These are phyloP conservation scores for Tillus elongatus DNA, from an alignment of 2,888 invertebrate genomes.

Conservation along the genomic window DNA sequence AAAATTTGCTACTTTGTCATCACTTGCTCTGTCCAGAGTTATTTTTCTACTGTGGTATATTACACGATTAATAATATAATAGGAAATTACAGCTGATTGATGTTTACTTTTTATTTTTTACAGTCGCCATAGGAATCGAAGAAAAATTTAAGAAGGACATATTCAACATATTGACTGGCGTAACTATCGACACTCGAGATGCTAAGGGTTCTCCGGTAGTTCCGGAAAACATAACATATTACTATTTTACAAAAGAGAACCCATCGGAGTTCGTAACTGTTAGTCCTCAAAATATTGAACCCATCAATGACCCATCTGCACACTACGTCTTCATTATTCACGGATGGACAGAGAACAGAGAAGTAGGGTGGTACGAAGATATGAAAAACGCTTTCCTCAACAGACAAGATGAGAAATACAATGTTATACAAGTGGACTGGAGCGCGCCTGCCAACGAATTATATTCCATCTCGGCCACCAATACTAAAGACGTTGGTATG, in stretches of 20 bases:
- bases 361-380: slow-evolving; percentile 24
- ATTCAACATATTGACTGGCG: slow-evolving; percentile 27
- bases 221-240: slow-evolving; percentile 24
- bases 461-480: slow-evolving; percentile 27
- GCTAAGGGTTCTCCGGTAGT: slow-evolving; percentile 23
- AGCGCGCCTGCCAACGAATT: slow-evolving; percentile 25
- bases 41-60: too few species aligned
- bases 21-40: too few species aligned
- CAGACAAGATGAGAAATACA: slow-evolving; percentile 19
- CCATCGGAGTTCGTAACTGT: slow-evolving; percentile 20
- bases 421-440: slow-evolving; percentile 29
- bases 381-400: slow-evolving; percentile 27
- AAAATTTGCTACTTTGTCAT: too few species aligned
- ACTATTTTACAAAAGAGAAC: slow-evolving; percentile 22
- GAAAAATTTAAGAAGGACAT: slow-evolving; percentile 24
- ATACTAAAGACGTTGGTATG: slow-evolving; percentile 30
- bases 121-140: too few species aligned
- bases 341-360: slow-evolving; percentile 26
- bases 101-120: too few species aligned
- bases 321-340: slow-evolving; percentile 27
- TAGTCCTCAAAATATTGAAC: slow-evolving; percentile 20
- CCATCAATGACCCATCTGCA: slow-evolving; percentile 16
- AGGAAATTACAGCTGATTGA: too few species aligned
- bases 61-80: too few species aligned
- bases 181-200: slow-evolving; percentile 23